Conservation (phyloP, 64 coral and sea anemone species). For the Dendronephthya gigantea region DNA sequence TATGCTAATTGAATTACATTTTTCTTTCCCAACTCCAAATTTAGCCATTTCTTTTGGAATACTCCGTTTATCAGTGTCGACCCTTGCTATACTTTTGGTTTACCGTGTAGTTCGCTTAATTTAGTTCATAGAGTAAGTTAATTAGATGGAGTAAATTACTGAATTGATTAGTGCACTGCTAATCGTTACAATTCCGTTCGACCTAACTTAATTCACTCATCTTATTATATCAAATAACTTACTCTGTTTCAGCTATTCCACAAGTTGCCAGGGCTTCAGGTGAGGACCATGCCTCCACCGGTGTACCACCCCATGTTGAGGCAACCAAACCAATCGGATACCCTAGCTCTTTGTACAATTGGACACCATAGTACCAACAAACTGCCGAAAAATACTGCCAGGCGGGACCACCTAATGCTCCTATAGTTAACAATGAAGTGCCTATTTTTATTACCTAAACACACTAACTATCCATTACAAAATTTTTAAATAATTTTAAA, state of each 20-base stretch:
- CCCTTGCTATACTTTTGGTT: no score
- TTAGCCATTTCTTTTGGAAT: no score
- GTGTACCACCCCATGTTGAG: conserved; percentile 87
- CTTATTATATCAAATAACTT: background rate
- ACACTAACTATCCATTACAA: background rate
- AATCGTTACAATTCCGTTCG: no score
- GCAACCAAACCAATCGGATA: conserved; percentile 71
- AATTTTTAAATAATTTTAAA: no score
- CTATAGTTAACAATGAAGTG: conserved; percentile 22
- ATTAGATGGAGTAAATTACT: no score
- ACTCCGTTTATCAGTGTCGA: no score
- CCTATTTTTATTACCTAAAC: background rate
- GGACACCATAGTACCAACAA: conserved; percentile 94
- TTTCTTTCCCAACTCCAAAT: no score
- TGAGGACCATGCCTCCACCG: conserved; percentile 90
- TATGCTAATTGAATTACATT: no score
- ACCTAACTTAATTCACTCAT: no score
- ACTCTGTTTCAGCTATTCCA: background rate
- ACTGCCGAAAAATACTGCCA: conserved; percentile 96
- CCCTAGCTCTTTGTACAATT: conserved; percentile 62
- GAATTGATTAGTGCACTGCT: no score
- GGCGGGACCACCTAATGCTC: conserved; percentile 57
- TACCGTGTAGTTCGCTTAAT: no score
- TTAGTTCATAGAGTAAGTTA: no score
- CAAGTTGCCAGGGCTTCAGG: conserved; percentile 66